These are phyloP conservation scores for Sphyrna mokarran DNA, from an alignment of 2,113 vertebrate species.

Conservation along the genomic window DNA sequence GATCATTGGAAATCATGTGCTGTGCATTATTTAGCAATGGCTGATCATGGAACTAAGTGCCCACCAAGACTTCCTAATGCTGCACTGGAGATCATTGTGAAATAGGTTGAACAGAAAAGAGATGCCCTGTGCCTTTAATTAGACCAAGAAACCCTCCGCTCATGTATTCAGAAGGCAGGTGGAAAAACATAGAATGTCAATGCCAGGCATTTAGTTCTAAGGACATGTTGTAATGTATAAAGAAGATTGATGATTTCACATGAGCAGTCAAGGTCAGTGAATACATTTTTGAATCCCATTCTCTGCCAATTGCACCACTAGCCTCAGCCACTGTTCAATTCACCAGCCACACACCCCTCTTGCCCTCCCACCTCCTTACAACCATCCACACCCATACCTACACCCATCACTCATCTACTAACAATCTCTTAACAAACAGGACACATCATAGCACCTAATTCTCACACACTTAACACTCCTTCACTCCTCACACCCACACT, in stretches of 20 bases:
- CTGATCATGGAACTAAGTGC: neutral
- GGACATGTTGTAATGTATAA: neutral
- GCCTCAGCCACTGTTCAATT: too few species aligned
- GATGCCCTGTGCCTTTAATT: neutral
- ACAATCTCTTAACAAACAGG: too few species aligned
- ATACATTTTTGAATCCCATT: neutral
- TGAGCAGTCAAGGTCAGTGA: neutral
- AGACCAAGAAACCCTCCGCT: neutral
- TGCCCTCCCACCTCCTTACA: too few species aligned
- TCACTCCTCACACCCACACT: neutral
- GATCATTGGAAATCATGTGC: too few species aligned
- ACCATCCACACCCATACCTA: too few species aligned
- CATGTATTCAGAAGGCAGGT: neutral
- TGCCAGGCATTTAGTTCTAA: too few species aligned
- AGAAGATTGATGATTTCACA: neutral
- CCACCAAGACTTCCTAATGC: neutral
- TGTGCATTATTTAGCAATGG: neutral
- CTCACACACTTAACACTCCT: neutral
- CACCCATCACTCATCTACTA: too few species aligned
- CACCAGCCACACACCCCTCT: too few species aligned
- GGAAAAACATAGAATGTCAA: neutral
- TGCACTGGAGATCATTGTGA: neutral
- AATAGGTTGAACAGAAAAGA: neutral
- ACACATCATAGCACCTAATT: neutral
- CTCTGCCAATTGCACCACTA: neutral